These are phyloP conservation scores for Malurus cyaneus DNA, from an alignment of 2,113 vertebrate genomes.

Conservation along the genomic window DNA sequence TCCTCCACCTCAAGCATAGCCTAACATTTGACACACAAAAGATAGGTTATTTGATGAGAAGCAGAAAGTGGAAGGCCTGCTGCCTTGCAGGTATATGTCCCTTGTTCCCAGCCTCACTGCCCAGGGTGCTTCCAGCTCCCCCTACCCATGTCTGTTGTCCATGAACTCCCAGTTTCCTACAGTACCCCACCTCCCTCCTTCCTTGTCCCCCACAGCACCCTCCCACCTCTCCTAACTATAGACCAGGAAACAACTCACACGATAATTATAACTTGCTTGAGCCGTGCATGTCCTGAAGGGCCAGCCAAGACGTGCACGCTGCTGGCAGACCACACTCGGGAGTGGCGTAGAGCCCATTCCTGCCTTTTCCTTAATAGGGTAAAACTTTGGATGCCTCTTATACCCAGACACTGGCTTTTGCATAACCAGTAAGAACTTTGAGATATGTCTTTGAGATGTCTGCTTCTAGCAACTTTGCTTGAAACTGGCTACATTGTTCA, in stretches of 20 bases:
- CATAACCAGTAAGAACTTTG: not conserved
- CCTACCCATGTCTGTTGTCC: not conserved
- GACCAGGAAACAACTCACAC: not conserved
- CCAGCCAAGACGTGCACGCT: not conserved
- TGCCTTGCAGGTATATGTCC: not conserved
- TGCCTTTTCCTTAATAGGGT: not conserved
- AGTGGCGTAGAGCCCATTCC: rapidly evolving
- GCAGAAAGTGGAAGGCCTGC: not conserved
- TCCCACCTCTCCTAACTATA: not conserved
- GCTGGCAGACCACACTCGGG: not conserved
- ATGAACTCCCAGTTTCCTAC: not conserved
- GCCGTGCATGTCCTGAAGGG: not conserved
- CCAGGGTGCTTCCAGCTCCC: not conserved
- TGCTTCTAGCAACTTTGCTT: not conserved
- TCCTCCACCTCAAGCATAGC: not conserved
- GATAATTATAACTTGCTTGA: not conserved
- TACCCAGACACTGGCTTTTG: not conserved
- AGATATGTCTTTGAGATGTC: not conserved
- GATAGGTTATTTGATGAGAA: not conserved
- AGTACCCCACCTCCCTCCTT: not conserved
- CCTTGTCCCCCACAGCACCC: not conserved
- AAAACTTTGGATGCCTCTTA: not conserved
- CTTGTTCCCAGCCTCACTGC: rapidly evolving
- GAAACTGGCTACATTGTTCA: not conserved
- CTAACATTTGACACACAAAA: not conserved